Percentiles rank a stretch among this genome's conserved stretches.
Evolutionary conservation across 2,797 vertebrate species (phyloP).

Genomic region (Botia kubotai): DNA sequence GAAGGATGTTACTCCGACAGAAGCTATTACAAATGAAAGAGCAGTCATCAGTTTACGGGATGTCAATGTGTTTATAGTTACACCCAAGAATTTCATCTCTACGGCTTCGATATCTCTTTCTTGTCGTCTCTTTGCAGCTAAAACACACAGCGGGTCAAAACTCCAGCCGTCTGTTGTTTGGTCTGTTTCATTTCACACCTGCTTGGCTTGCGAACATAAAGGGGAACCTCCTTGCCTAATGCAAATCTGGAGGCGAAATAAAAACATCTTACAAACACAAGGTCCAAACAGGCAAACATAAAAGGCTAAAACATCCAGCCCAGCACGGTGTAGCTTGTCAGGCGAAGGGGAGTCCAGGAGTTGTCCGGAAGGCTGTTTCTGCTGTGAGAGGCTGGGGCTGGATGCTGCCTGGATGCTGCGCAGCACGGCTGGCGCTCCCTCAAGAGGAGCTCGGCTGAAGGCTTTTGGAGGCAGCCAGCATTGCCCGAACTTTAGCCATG

Average conservation of each 20-base stretch:
- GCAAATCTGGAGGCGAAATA: slow-evolving; percentile 34
- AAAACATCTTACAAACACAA: slow-evolving; percentile 30
- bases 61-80: slow-evolving; percentile 57
- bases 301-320: slow-evolving; percentile 47
- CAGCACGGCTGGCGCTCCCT: slow-evolving; percentile 66
- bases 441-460: slow-evolving; percentile 88
- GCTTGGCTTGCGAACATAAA: slow-evolving; percentile 36
- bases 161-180: slow-evolving; percentile 30
- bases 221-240: slow-evolving; percentile 1
- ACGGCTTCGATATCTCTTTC: slow-evolving; percentile 50
- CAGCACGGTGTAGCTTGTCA: slow-evolving; percentile 16
- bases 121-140: slow-evolving; percentile 20
- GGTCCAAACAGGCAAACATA: slow-evolving; percentile 35
- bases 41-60: slow-evolving; percentile 61
- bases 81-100: slow-evolving; percentile 57
- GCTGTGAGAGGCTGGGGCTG: slow-evolving; percentile 28
- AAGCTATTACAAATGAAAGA: slow-evolving; percentile 66
- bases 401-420: slow-evolving; percentile 1
- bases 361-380: slow-evolving; percentile 47
- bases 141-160: slow-evolving; percentile 31
- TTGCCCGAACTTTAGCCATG: slow-evolving; percentile 98
- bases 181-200: slow-evolving; percentile 15
- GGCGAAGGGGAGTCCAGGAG: slow-evolving; percentile 30
- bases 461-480: slow-evolving; percentile 96
- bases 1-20: slow-evolving; percentile 76